Evolutionary conservation across 2,888 invertebrate species (phyloP), one percentile per base, ranked within the genome.

Genomic region (Neoitamus cyanurus): DNA sequence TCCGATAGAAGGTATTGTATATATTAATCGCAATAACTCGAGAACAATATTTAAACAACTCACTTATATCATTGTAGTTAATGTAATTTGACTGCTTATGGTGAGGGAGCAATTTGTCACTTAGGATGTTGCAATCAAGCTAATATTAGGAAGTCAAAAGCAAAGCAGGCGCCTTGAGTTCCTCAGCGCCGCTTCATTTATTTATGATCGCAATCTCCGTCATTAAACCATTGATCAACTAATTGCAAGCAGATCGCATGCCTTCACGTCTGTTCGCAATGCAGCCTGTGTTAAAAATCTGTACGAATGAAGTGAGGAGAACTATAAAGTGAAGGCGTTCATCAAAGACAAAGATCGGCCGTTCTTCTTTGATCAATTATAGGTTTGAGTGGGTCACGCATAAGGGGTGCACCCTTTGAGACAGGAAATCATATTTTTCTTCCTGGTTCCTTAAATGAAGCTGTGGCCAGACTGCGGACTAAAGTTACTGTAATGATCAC

Each of bases 381-480:
- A 34, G 31, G 25, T 20, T 80, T 31, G 77, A 80, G 48, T 58
- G 68, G 31, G n/a, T 36, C n/a, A 31, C 25, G 20, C 58, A 58
- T 20, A 34, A 31, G 30, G n/a, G 20, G 46, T 46, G 30, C 34
- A 70, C 46, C n/a, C 42, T 46, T 77, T 25, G 28, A 30, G 30
- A 7, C 77, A 77, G 77, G 80, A 80, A 80, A 80, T 80, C 80
- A 15, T 15, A 48, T 80, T n/a, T n/a, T 80, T 80, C 58, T 80
- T 80, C 78, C 78, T 80, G 80, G 68, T 58, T 58, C n/a, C 80
- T 36, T 25, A 34, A 80, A 20, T 15, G 37, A 34, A 31, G 58
- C 34, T 68, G 28, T 48, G 28, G 34, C 58, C 15, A 48, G 5
- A 31, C 31, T 15, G 5, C 13, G n/a, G 37, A 20, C 34, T 11